These are phyloP conservation scores for Oscheius onirici DNA, from an alignment of 2,888 invertebrate genomes.

Conservation along the genomic window DNA sequence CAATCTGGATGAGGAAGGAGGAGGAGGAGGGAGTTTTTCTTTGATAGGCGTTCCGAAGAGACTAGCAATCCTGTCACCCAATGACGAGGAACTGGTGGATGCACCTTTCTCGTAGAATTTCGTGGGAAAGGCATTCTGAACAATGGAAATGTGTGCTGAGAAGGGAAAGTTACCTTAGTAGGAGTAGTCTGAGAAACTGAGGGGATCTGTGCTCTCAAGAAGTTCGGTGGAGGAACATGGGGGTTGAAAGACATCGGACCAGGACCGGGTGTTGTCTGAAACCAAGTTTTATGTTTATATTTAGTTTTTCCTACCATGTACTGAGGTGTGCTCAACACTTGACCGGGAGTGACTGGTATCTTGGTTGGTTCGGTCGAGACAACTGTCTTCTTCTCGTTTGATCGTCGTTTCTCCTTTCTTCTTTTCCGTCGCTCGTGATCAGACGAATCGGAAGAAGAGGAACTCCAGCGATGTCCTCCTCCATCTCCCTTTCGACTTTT, in stretches of 20 bases:
- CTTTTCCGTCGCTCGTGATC: not conserved
- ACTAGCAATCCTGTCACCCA: not conserved
- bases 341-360: no score
- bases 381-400: not conserved
- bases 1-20: not conserved
- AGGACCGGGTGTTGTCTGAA: not conserved
- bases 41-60: not conserved
- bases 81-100: not conserved
- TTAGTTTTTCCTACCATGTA: no score
- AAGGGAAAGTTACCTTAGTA: no score
- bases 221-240: not conserved
- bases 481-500: constrained; percentile 4
- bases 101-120: no score
- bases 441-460: constrained; percentile 25
- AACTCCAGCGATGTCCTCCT: constrained; percentile 25
- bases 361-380: no score
- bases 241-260: not conserved
- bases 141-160: no score
- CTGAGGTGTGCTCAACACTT: no score
- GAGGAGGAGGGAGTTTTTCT: not conserved
- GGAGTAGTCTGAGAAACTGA: no score
- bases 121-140: no score
- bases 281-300: not conserved
- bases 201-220: no score
- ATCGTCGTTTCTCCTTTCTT: constrained; percentile 7